Percentiles rank a stretch among this genome's conserved stretches.
phyloP scores from a whole-genome alignment of 92 coral and sea anemone genomes.

The Epizoanthus illoricatus region DNA sequence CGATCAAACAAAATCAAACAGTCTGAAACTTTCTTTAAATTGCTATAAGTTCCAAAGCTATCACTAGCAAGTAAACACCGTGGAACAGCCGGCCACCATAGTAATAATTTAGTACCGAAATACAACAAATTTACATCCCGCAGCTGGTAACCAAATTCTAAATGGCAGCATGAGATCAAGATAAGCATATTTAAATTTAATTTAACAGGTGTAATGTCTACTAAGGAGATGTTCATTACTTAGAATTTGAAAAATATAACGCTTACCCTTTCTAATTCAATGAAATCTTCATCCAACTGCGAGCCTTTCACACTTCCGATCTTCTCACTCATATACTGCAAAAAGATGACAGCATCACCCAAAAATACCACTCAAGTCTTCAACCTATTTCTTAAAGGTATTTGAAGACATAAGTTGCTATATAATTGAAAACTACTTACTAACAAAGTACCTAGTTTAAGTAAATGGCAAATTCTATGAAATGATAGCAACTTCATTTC shows the following conservation, averaged over 20 bases:
- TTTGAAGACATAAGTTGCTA: neutral
- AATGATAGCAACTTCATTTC: neutral
- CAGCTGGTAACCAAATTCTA: no score
- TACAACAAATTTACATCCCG: no score
- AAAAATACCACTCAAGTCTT: conserved; percentile 4
- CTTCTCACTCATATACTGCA: conserved; percentile 97
- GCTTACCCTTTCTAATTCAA: conserved; percentile 91
- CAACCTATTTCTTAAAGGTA: neutral
- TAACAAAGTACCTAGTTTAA: neutral
- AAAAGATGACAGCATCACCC: conserved; percentile 26
- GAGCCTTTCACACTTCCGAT: conserved; percentile 97
- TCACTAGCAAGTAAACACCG: no score
- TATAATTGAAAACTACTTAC: neutral
- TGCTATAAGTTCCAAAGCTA: no score
- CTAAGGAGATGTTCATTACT: neutral
- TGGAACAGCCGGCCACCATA: no score
- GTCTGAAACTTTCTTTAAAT: no score
- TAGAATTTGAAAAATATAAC: neutral
- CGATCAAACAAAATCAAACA: no score
- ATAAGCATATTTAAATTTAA: neutral
- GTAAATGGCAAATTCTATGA: neutral
- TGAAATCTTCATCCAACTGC: conserved; percentile 85
- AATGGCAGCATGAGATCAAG: no score
- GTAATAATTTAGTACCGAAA: no score
- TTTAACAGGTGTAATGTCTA: neutral